Percentiles rank a stretch among this genome's conserved stretches.
These are phyloP conservation scores for Oryzias curvinotus DNA, from an alignment of 2,113 vertebrate species.

Conservation along the genomic window DNA sequence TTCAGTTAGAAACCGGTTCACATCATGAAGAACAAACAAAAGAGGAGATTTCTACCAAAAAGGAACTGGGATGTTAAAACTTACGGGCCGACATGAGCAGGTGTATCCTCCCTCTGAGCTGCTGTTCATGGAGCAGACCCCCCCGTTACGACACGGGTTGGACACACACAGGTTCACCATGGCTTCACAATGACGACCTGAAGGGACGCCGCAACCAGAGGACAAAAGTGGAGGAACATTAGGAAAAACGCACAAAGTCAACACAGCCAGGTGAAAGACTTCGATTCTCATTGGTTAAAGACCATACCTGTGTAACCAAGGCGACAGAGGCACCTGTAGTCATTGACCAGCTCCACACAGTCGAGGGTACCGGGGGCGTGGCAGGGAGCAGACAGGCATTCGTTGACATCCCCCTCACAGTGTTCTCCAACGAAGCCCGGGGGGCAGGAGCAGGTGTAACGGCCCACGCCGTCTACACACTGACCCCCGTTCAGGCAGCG, in stretches of 20 bases:
- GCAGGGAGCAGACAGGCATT: slow-evolving; percentile 89
- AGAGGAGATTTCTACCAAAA: too few species aligned
- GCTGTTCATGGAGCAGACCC: slow-evolving; percentile 85
- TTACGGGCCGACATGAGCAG: slow-evolving; percentile 85
- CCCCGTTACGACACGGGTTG: slow-evolving; percentile 85
- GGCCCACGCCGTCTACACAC: slow-evolving; percentile 86
- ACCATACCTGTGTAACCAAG: slow-evolving; percentile 86
- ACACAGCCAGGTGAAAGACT: too few species aligned
- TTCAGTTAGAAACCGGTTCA: too few species aligned
- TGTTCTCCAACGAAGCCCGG: slow-evolving; percentile 88
- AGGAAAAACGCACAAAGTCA: background rate
- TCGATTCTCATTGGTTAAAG: too few species aligned
- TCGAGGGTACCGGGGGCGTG: slow-evolving; percentile 84
- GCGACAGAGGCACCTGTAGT: slow-evolving; percentile 88
- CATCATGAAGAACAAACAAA: too few species aligned
- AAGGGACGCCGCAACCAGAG: background rate
- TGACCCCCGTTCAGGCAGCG: slow-evolving; percentile 88
- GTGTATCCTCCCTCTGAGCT: slow-evolving; percentile 86
- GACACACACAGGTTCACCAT: slow-evolving; percentile 87
- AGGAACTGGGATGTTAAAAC: slow-evolving; percentile 32
- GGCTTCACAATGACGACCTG: slow-evolving; percentile 90
- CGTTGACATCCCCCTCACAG: slow-evolving; percentile 93
- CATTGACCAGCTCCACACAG: slow-evolving; percentile 86
- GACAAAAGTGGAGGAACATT: background rate
- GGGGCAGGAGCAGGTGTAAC: slow-evolving; percentile 85